Percentiles rank a stretch among this genome's conserved stretches.
phyloP scores from a whole-genome alignment of 2,888 invertebrate species.

The Dione vanillae region DNA sequence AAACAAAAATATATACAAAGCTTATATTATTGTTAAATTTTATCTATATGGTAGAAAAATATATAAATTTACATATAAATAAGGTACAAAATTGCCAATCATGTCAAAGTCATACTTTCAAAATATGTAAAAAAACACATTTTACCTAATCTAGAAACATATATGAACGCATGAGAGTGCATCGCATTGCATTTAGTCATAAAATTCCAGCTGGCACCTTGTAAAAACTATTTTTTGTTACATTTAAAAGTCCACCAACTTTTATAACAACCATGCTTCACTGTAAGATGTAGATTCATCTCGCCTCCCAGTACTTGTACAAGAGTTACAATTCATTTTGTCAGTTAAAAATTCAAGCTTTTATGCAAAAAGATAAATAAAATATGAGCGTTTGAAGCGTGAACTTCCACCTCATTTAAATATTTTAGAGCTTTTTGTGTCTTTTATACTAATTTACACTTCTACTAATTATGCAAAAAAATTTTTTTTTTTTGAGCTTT shows the following conservation, averaged over 20 bases:
- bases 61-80: no score
- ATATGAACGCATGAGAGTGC: no score
- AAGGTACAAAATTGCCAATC: no score
- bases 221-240: neutral
- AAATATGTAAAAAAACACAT: no score
- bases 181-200: neutral
- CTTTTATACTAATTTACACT: conserved; percentile 1
- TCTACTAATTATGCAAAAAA: conserved; percentile 3
- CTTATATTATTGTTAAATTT: no score
- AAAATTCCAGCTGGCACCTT: neutral
- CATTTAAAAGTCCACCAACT: conserved; percentile 3
- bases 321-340: conserved; percentile 10
- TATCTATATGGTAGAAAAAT: no score
- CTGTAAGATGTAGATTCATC: conserved; percentile 32
- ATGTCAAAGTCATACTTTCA: no score
- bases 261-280: conserved; percentile 7
- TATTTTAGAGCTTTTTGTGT: conserved; percentile 16
- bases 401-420: conserved; percentile 1
- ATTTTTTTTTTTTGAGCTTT: neutral
- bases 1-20: no score
- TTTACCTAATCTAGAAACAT: no score
- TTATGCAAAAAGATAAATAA: conserved; percentile 7
- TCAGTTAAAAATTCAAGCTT: conserved; percentile 12
- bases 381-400: conserved; percentile 6
- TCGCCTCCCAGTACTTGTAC: conserved; percentile 26